These are phyloP conservation scores for Galerucella calmariensis DNA, from an alignment of 2,888 invertebrate genomes.

Conservation along the genomic window DNA sequence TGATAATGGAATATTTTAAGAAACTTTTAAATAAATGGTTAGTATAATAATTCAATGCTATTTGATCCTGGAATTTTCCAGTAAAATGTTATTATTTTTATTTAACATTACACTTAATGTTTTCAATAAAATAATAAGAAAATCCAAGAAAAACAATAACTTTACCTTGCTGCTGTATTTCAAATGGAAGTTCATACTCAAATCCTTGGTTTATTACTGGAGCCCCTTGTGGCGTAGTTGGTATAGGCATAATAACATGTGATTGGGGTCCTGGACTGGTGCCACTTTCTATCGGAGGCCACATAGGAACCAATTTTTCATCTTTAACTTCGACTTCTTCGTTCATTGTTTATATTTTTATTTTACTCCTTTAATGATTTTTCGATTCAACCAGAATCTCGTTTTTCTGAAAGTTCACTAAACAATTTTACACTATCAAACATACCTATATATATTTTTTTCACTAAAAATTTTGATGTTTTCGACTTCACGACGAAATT, in stretches of 20 bases:
- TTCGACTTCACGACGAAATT: slow-evolving; percentile 55
- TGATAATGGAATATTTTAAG: not conserved
- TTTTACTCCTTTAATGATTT: slow-evolving; percentile 48
- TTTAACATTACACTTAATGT: not conserved
- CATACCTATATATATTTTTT: slow-evolving; percentile 34
- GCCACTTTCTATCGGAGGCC: slow-evolving; percentile 60
- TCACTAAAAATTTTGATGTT: slow-evolving; percentile 33
- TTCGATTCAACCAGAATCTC: slow-evolving; percentile 42
- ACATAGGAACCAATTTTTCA: slow-evolving; percentile 54
- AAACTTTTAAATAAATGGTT: too few species aligned
- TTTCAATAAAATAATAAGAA: not conserved
- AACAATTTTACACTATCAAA: slow-evolving; percentile 36
- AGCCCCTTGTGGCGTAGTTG: slow-evolving; percentile 71
- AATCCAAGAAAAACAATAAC: not conserved
- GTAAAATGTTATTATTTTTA: not conserved
- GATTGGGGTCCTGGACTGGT: slow-evolving; percentile 57
- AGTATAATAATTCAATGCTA: too few species aligned
- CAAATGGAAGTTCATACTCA: slow-evolving; percentile 70
- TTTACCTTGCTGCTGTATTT: slow-evolving; percentile 81
- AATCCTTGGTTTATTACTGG: slow-evolving; percentile 65
- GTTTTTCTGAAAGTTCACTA: slow-evolving; percentile 30
- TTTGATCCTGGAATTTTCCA: not conserved
- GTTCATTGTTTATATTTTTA: slow-evolving; percentile 60
- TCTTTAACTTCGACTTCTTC: slow-evolving; percentile 62
- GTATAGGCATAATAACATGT: slow-evolving; percentile 67